A percentile compares a stretch with the other conserved stretches of the same genome.
Evolutionary conservation across 2,113 vertebrate genomes (phyloP).

Genomic region (Pyrgilauda ruficollis): DNA sequence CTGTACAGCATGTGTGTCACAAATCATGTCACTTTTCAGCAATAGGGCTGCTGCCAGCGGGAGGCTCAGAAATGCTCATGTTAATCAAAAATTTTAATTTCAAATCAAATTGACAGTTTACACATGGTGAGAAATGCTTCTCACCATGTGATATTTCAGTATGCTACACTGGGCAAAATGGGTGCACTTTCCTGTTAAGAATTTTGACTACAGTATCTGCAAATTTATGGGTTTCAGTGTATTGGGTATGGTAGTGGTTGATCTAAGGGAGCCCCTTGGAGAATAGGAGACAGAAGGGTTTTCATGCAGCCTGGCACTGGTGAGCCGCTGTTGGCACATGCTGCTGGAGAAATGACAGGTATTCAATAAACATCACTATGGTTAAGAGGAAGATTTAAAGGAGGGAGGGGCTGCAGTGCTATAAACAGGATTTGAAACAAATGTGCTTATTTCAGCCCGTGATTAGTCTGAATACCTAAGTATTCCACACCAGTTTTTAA

Average conservation of each 20-base stretch:
- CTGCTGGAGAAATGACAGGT: constrained; percentile 65
- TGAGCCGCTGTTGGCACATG: constrained; percentile 51
- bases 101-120: constrained; percentile 74
- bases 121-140: constrained; percentile 71
- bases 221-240: constrained; percentile 58
- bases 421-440: constrained; percentile 59
- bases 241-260: constrained; percentile 60
- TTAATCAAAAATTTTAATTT: constrained; percentile 75
- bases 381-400: constrained; percentile 60
- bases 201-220: constrained; percentile 49
- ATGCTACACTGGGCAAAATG: constrained; percentile 67
- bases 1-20: constrained; percentile 70
- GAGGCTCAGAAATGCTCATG: constrained; percentile 72
- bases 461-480: constrained; percentile 49
- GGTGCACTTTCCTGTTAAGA: constrained; percentile 65
- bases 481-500: constrained; percentile 53
- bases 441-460: constrained; percentile 49
- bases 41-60: constrained; percentile 68
- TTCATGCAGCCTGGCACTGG: constrained; percentile 61
- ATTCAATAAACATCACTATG: constrained; percentile 64
- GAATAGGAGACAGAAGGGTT: constrained; percentile 66
- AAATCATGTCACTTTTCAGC: constrained; percentile 73
- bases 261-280: constrained; percentile 46
- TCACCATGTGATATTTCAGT: constrained; percentile 69
- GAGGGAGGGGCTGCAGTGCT: constrained; percentile 32